Conservation (phyloP, 2,797 vertebrate genomes). For the Botia almorhae region DNA sequence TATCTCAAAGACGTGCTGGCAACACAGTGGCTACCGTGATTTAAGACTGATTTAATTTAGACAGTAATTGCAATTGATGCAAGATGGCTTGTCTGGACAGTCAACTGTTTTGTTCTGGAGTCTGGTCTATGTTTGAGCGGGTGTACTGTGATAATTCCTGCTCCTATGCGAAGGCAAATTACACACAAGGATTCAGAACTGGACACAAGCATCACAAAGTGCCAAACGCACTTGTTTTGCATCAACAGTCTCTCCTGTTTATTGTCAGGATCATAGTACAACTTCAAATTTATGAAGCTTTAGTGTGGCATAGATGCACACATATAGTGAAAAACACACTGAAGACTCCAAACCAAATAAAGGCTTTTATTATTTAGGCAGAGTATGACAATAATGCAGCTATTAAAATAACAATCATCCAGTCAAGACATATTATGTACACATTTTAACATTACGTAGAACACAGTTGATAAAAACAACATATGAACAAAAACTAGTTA, state of each 20-base stretch:
- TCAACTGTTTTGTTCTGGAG: slow-evolving; percentile 54
- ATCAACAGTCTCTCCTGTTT: slow-evolving; percentile 10
- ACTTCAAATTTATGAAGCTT: slow-evolving; percentile 27
- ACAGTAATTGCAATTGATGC: slow-evolving; percentile 65
- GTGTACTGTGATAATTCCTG: slow-evolving; percentile 59
- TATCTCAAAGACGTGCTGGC: slow-evolving; percentile 57
- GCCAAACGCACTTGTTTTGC: slow-evolving; percentile 24
- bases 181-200: slow-evolving; percentile 23
- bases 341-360: slow-evolving; percentile 40
- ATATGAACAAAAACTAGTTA: slow-evolving; percentile 11
- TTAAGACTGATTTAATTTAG: slow-evolving; percentile 65
- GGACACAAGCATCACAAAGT: slow-evolving; percentile 41
- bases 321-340: neutral
- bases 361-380: slow-evolving; percentile 30
- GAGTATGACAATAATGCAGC: neutral
- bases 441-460: slow-evolving; percentile 26
- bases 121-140: slow-evolving; percentile 63
- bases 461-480: slow-evolving; percentile 7
- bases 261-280: slow-evolving; percentile 31
- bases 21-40: slow-evolving; percentile 56
- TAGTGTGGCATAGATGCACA: neutral
- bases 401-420: slow-evolving; percentile 34
- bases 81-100: slow-evolving; percentile 63
- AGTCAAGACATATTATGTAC: slow-evolving; percentile 19
- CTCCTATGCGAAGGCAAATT: slow-evolving; percentile 50